Conservation (phyloP, 2,888 invertebrate species). For the Parnassius apollo region DNA sequence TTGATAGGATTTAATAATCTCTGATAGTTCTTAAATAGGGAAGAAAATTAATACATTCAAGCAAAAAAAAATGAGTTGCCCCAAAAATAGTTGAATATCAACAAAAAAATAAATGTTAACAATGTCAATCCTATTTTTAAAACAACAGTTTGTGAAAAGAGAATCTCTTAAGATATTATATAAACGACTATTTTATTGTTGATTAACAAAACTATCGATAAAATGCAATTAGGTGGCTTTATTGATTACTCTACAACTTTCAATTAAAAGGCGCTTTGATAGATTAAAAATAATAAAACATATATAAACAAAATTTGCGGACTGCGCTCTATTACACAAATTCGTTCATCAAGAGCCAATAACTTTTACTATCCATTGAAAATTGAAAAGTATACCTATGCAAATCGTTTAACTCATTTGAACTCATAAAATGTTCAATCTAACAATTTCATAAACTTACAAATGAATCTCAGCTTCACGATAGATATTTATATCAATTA, state of each 20-base stretch:
- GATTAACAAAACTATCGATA: slow-evolving; percentile 1
- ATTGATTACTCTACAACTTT: slow-evolving; percentile 2
- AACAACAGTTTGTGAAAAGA: too few species aligned
- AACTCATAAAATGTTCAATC: slow-evolving; percentile 25
- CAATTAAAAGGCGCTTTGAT: slow-evolving; percentile 17
- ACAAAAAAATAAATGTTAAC: too few species aligned
- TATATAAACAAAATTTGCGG: slow-evolving; percentile 19
- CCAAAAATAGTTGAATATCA: too few species aligned
- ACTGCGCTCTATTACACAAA: slow-evolving; percentile 2
- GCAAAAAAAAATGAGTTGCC: too few species aligned
- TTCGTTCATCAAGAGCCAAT: slow-evolving; percentile 27
- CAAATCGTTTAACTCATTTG: slow-evolving; percentile 30
- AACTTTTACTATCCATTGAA: slow-evolving; percentile 25
- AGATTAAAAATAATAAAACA: slow-evolving; percentile 10
- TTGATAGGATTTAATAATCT: too few species aligned
- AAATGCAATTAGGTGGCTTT: slow-evolving; percentile 8
- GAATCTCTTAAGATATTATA: too few species aligned
- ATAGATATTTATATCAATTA: slow-evolving; percentile 19
- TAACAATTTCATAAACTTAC: slow-evolving; percentile 16
- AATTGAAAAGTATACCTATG: slow-evolving; percentile 29
- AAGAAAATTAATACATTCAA: too few species aligned
- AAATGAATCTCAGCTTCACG: slow-evolving; percentile 12
- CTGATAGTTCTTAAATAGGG: too few species aligned
- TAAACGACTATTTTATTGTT: too few species aligned
- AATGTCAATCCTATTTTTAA: too few species aligned